These are phyloP conservation scores for Atta colombica DNA, from an alignment of 1,140 invertebrate genomes.

Conservation along the genomic window DNA sequence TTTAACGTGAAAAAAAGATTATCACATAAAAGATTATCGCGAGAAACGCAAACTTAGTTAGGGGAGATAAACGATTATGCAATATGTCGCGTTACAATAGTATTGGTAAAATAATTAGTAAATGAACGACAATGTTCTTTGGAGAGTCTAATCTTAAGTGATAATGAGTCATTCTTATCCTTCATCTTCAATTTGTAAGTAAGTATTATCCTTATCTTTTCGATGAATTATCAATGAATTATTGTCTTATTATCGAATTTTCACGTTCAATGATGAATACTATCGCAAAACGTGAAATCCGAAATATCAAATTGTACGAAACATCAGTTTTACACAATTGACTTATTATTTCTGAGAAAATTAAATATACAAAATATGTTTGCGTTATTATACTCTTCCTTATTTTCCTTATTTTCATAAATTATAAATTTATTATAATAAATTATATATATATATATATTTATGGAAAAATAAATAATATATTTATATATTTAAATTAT, in stretches of 20 bases:
- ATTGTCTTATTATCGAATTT: background rate
- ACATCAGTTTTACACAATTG: background rate
- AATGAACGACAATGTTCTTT: slow-evolving; percentile 10
- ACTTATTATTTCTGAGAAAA: slow-evolving; percentile 3
- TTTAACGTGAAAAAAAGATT: slow-evolving; percentile 5
- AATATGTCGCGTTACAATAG: background rate
- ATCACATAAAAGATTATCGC: background rate
- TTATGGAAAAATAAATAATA: too few relatives aligned
- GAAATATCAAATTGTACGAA: background rate
- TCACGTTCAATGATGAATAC: background rate
- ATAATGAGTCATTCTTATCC: slow-evolving; percentile 33
- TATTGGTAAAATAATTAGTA: slow-evolving; percentile 15
- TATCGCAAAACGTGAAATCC: background rate
- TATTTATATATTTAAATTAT: too few relatives aligned
- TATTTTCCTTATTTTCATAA: background rate
- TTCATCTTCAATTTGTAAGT: slow-evolving; percentile 50
- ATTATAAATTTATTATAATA: background rate
- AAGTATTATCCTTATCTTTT: slow-evolving; percentile 18
- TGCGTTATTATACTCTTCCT: background rate
- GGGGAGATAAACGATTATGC: background rate
- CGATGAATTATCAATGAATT: background rate
- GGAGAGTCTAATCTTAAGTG: slow-evolving; percentile 28
- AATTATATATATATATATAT: too few relatives aligned
- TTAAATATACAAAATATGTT: background rate
- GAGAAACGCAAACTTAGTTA: background rate